phyloP scores from a whole-genome alignment of 2,797 vertebrate species.

The Champsocephalus esox region DNA sequence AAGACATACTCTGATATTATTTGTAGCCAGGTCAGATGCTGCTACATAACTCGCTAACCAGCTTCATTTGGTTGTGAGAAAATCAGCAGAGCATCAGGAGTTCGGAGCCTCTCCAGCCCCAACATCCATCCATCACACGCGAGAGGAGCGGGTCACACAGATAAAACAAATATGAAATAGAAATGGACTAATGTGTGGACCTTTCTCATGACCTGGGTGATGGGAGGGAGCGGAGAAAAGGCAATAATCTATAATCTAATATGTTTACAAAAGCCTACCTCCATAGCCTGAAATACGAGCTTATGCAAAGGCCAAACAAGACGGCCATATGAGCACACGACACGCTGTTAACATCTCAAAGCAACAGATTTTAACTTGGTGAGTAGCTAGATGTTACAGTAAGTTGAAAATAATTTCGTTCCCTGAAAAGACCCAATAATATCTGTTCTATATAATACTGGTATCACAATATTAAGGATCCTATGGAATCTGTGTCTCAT shows the following conservation, averaged over 20 bases:
- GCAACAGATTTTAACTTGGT: background rate
- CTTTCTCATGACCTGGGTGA: constrained; percentile 28
- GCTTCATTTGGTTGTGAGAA: constrained; percentile 8
- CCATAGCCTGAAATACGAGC: background rate
- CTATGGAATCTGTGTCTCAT: no score
- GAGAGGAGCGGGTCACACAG: constrained; percentile 19
- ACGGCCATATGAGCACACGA: no score
- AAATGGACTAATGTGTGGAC: background rate
- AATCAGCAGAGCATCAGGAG: background rate
- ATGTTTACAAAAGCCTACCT: background rate
- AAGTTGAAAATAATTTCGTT: no score
- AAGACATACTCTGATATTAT: background rate
- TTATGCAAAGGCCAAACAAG: no score
- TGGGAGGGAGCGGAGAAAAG: background rate
- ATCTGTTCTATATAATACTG: no score
- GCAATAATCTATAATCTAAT: no score
- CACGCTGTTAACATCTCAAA: rapidly evolving
- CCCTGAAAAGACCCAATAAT: no score
- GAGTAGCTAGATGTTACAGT: background rate
- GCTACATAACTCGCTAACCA: constrained; percentile 36
- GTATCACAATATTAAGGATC: no score
- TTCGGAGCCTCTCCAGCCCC: background rate
- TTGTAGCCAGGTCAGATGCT: constrained; percentile 18
- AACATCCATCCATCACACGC: constrained; percentile 5
- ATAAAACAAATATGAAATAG: constrained; percentile 10